Conservation (phyloP, 2,113 vertebrate genomes). For the Tyto alba region DNA sequence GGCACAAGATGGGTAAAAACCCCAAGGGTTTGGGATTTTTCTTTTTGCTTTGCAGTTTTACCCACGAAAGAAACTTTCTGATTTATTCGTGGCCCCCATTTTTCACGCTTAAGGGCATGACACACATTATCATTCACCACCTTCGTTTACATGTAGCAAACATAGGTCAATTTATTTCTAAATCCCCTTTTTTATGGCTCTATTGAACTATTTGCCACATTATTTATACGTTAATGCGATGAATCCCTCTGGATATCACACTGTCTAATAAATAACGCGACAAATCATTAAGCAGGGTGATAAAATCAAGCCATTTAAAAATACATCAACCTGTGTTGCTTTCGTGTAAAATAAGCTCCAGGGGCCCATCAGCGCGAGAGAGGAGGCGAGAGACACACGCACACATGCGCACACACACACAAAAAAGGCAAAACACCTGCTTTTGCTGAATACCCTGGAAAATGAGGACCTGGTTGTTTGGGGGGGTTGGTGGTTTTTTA, state of each 20-base stretch:
- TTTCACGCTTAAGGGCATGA: conserved; percentile 55
- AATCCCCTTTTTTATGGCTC: conserved; percentile 77
- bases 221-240: conserved; percentile 79
- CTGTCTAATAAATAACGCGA: conserved; percentile 78
- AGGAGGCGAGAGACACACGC: not conserved
- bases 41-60: not conserved
- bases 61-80: not conserved
- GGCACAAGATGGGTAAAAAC: not conserved
- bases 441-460: conserved; percentile 25
- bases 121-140: conserved; percentile 71
- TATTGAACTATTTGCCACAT: conserved; percentile 83
- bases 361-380: conserved; percentile 55
- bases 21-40: not conserved
- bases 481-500: not conserved
- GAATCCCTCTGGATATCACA: conserved; percentile 74
- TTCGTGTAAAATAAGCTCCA: conserved; percentile 75
- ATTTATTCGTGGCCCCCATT: not conserved
- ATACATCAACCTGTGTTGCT: conserved; percentile 77
- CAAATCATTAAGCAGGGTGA: conserved; percentile 83
- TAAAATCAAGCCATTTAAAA: conserved; percentile 83
- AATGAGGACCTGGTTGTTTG: not conserved
- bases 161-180: conserved; percentile 79
- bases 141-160: conserved; percentile 74
- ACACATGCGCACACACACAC: not conserved
- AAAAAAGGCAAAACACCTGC: conserved; percentile 16